Percentiles rank a stretch among this genome's conserved stretches.
Conservation (phyloP, 2,113 vertebrate species). For the Pluvianellus socialis region DNA sequence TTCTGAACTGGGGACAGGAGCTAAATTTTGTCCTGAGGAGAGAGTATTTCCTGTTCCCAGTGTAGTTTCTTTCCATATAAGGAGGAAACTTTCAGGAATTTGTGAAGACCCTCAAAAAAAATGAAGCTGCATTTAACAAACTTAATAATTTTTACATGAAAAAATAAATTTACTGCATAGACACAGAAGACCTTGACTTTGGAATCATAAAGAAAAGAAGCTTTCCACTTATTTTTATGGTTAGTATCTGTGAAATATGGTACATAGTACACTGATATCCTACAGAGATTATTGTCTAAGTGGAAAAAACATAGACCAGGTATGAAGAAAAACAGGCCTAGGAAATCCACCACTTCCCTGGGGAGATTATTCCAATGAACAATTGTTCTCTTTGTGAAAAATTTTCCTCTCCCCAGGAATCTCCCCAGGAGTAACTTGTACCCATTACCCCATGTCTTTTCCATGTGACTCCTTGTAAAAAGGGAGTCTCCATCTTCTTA, state of each 20-base stretch:
- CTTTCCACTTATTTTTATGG: neutral
- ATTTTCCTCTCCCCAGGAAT: neutral
- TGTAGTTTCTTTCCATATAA: neutral
- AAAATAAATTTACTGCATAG: fast-evolving
- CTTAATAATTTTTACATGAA: neutral
- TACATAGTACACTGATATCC: neutral
- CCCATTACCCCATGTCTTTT: neutral
- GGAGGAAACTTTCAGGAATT: neutral
- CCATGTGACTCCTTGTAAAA: neutral
- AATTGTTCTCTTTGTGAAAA: neutral
- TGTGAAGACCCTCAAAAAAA: neutral
- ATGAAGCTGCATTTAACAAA: neutral
- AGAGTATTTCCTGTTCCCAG: neutral
- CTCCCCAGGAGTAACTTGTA: neutral
- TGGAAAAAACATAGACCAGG: neutral
- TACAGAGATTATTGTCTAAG: neutral
- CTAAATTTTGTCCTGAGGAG: neutral
- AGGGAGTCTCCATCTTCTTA: neutral
- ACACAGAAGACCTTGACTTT: neutral
- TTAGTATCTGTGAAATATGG: neutral
- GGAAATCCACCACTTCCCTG: neutral
- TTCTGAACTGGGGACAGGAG: neutral
- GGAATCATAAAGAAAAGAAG: neutral
- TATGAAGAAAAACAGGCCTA: neutral
- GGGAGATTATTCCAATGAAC: neutral